These are phyloP conservation scores for Dascillus cervinus DNA, from an alignment of 2,888 invertebrate genomes.

Conservation along the genomic window DNA sequence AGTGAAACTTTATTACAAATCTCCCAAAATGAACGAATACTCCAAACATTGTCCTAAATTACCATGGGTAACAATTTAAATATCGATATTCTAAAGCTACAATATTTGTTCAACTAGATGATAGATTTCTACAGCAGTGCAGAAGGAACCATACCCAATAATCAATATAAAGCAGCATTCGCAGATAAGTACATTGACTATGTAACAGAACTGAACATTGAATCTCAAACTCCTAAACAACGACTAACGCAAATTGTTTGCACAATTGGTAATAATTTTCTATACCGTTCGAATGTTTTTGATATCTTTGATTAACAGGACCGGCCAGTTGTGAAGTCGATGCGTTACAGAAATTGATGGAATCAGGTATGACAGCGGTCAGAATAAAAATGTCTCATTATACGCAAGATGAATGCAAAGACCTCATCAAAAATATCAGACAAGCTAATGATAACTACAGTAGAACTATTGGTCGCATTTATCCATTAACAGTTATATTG, in stretches of 20 bases:
- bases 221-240: conserved; percentile 43
- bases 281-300: neutral
- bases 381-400: conserved; percentile 44
- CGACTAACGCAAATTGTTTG: conserved; percentile 51
- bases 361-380: conserved; percentile 49
- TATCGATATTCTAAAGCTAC: neutral
- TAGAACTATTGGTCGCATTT: conserved; percentile 50
- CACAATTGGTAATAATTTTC: conserved; percentile 42
- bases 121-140: conserved; percentile 35
- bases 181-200: conserved; percentile 47
- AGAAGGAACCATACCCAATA: conserved; percentile 40
- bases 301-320: conserved; percentile 10
- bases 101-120: conserved; percentile 25
- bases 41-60: conserved; percentile 29
- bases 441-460: conserved; percentile 51
- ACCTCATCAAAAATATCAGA: conserved; percentile 42
- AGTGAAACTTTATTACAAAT: conserved; percentile 2
- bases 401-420: conserved; percentile 40
- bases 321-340: conserved; percentile 23
- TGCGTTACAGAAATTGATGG: conserved; percentile 45
- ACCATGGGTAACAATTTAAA: conserved; percentile 28
- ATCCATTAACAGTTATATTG: conserved; percentile 75
- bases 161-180: conserved; percentile 45
- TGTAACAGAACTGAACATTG: conserved; percentile 40
- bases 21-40: conserved; percentile 5